phyloP scores from a whole-genome alignment of 2,888 invertebrate species.

The Diaperis boleti region DNA sequence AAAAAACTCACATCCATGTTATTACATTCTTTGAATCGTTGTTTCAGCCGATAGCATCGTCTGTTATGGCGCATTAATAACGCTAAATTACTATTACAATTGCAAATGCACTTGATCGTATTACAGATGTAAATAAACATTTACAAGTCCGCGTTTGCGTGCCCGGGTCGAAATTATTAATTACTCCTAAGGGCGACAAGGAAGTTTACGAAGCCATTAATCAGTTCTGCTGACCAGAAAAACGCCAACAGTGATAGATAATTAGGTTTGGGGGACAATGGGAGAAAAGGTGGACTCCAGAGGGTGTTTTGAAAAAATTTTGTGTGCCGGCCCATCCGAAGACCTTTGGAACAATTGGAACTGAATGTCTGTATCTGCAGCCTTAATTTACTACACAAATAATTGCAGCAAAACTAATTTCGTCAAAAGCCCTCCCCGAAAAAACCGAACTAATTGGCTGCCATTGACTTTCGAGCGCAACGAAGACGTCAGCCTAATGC shows the following conservation, averaged over 20 bases:
- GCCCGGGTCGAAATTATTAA: slow-evolving; percentile 16
- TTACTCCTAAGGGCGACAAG: slow-evolving; percentile 21
- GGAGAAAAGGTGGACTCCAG: no score
- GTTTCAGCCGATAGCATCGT: slow-evolving; percentile 43
- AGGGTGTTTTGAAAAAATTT: no score
- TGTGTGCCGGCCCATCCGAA: no score
- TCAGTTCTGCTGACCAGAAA: no score
- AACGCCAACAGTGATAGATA: no score
- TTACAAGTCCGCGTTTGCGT: slow-evolving; percentile 31
- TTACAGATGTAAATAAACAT: slow-evolving; percentile 32
- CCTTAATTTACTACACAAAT: no score
- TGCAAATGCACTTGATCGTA: slow-evolving; percentile 22
- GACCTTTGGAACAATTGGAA: no score
- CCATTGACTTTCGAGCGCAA: not conserved
- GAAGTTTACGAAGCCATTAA: slow-evolving; percentile 16
- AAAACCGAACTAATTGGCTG: not conserved
- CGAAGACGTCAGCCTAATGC: not conserved
- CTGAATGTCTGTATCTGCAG: no score
- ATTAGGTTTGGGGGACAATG: no score
- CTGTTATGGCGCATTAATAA: slow-evolving; percentile 41
- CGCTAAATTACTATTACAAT: slow-evolving; percentile 30
- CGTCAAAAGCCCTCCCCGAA: not conserved
- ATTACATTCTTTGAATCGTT: slow-evolving; percentile 49
- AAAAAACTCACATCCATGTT: slow-evolving; percentile 48
- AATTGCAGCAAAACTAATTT: no score